phyloP scores from a whole-genome alignment of 2,888 invertebrate genomes.

The Temnothorax rugatulus region DNA sequence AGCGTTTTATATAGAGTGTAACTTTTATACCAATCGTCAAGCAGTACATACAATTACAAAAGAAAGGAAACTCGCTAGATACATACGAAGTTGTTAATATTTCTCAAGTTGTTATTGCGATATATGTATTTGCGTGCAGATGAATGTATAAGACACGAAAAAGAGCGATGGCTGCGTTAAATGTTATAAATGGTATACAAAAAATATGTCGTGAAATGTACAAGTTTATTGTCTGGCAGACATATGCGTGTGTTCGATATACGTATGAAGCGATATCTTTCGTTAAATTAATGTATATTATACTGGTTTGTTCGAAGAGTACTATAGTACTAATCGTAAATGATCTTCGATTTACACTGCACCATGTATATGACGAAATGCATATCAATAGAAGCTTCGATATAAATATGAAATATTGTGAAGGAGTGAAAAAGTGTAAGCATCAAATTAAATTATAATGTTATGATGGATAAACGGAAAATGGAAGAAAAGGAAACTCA shows the following conservation, averaged over 20 bases:
- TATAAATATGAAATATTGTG: constrained; percentile 56
- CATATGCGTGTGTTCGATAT: constrained; percentile 14
- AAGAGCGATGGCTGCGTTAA: constrained; percentile 21
- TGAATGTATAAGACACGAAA: constrained; percentile 18
- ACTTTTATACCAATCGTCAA: constrained; percentile 35
- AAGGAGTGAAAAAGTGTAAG: constrained; percentile 11
- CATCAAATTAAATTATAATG: constrained; percentile 32
- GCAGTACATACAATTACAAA: background rate
- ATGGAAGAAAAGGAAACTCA: constrained; percentile 40
- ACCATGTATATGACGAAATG: constrained; percentile 46
- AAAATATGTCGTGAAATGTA: constrained; percentile 26
- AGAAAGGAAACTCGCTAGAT: constrained; percentile 41
- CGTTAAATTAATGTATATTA: constrained; percentile 1
- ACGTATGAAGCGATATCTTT: constrained; percentile 17
- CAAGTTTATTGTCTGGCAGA: constrained; percentile 30
- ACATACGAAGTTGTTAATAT: constrained; percentile 47
- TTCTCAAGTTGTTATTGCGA: constrained; percentile 52
- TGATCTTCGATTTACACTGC: constrained; percentile 39
- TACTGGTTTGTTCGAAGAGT: background rate
- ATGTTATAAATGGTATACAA: constrained; percentile 28
- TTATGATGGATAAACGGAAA: constrained; percentile 13
- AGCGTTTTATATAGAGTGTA: constrained; percentile 26
- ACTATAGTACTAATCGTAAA: background rate
- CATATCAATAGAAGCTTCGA: constrained; percentile 68
- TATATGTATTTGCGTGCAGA: constrained; percentile 34